These are phyloP conservation scores for Seira sanloemensis DNA, from an alignment of 2,888 invertebrate genomes.

Conservation along the genomic window DNA sequence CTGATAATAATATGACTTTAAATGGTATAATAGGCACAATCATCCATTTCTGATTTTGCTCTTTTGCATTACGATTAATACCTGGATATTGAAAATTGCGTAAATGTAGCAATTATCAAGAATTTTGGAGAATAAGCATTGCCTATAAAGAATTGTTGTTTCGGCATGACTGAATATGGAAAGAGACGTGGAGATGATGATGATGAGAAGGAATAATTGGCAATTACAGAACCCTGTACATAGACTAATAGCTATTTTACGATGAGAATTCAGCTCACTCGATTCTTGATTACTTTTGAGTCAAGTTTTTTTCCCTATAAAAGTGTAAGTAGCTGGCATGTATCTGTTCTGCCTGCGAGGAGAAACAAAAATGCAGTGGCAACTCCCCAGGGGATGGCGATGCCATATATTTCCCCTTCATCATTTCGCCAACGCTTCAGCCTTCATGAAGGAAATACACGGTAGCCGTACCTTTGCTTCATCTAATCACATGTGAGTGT, in stretches of 20 bases:
- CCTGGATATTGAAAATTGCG: background rate
- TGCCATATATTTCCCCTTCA: constrained; percentile 33
- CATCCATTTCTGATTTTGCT: too few relatives aligned
- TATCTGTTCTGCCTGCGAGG: background rate
- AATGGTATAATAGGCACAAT: background rate
- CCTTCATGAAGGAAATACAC: background rate
- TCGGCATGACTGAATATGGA: background rate
- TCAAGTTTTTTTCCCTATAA: too few relatives aligned
- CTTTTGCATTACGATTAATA: too few relatives aligned
- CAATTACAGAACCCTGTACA: constrained; percentile 34
- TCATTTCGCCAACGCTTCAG: constrained; percentile 22
- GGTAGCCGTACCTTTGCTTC: background rate
- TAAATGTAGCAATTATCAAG: background rate
- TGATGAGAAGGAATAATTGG: constrained; percentile 32
- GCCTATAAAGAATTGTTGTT: too few relatives aligned
- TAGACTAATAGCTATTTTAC: constrained; percentile 3
- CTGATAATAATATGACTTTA: background rate
- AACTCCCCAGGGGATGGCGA: constrained; percentile 44
- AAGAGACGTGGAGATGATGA: background rate
- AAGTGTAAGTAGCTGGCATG: background rate
- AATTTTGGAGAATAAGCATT: too few relatives aligned
- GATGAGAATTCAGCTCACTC: constrained; percentile 14
- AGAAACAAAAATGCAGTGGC: constrained; percentile 29
- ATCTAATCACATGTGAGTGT: background rate
- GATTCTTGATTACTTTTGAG: background rate